A percentile compares a stretch with the other conserved stretches of the same genome.
These are phyloP conservation scores for Latrodectus elegans DNA, from an alignment of 2,888 invertebrate species.

Conservation along the genomic window DNA sequence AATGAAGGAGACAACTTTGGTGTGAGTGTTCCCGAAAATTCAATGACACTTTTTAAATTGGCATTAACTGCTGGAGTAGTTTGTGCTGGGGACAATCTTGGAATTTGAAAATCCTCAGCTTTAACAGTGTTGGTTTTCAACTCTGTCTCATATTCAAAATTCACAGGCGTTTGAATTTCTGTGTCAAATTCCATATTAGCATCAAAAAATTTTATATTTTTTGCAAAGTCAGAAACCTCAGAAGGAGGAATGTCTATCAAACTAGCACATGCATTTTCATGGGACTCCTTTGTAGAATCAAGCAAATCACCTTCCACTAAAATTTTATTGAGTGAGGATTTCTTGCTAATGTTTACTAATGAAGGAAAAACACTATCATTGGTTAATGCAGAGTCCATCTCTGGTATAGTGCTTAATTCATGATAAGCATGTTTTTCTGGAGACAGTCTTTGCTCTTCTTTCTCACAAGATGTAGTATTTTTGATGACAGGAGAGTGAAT, in stretches of 20 bases:
- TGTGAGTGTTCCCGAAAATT: no score
- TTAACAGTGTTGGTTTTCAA: not conserved
- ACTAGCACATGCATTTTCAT: slow-evolving; percentile 30
- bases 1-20: no score
- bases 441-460: not conserved
- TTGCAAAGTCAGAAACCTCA: slow-evolving; percentile 36
- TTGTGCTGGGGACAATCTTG: not conserved
- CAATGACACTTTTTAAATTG: no score
- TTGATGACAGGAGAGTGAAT: not conserved
- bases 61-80: not conserved
- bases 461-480: not conserved
- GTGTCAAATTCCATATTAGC: no score
- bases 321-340: not conserved
- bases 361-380: not conserved
- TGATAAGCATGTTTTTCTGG: slow-evolving; percentile 29
- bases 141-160: not conserved
- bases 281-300: not conserved
- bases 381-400: slow-evolving; percentile 53
- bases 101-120: not conserved
- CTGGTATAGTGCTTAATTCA: slow-evolving; percentile 62
- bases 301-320: not conserved
- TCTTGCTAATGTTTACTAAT: not conserved
- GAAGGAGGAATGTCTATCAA: slow-evolving; percentile 37
- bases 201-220: slow-evolving; percentile 31
- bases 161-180: not conserved